Conservation (phyloP, 1,140 invertebrate species). For the Stegodyphus dumicola region DNA sequence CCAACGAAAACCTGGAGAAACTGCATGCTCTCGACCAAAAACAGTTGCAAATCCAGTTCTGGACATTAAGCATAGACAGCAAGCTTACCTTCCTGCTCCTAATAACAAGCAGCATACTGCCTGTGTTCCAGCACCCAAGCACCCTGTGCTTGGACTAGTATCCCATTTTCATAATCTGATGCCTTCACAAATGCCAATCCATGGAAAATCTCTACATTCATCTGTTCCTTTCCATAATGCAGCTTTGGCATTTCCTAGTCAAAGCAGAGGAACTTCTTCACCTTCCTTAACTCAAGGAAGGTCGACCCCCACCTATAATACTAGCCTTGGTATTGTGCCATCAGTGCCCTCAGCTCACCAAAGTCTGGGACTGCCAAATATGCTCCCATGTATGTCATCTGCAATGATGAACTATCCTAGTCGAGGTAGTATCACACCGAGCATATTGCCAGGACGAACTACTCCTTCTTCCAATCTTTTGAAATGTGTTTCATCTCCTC, state of each 20-base stretch:
- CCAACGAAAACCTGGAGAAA: background rate
- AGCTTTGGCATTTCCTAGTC: conserved; percentile 19
- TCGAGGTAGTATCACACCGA: background rate
- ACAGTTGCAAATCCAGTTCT: conserved; percentile 58
- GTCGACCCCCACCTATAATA: background rate
- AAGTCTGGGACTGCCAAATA: background rate
- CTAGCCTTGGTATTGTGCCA: background rate
- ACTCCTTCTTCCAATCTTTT: background rate
- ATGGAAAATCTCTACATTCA: conserved; percentile 8
- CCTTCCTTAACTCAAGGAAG: background rate
- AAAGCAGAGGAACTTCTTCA: background rate
- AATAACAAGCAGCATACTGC: conserved; percentile 46
- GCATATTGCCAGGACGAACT: background rate
- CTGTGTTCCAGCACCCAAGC: conserved; percentile 29
- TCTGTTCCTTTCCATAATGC: conserved; percentile 13
- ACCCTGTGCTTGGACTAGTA: conserved; percentile 24
- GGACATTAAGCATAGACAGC: conserved; percentile 53
- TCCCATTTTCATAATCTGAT: conserved; percentile 1
- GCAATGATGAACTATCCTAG: background rate
- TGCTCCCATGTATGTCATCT: background rate
- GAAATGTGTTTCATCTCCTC: background rate
- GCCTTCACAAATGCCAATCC: background rate
- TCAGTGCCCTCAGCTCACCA: conserved; percentile 19
- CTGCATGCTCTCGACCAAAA: conserved; percentile 1
- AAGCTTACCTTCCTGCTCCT: conserved; percentile 30